Evolutionary conservation across 2,113 vertebrate genomes (phyloP), one percentile per base, ranked within the genome.

Genomic region (Copsychus sechellarum): DNA sequence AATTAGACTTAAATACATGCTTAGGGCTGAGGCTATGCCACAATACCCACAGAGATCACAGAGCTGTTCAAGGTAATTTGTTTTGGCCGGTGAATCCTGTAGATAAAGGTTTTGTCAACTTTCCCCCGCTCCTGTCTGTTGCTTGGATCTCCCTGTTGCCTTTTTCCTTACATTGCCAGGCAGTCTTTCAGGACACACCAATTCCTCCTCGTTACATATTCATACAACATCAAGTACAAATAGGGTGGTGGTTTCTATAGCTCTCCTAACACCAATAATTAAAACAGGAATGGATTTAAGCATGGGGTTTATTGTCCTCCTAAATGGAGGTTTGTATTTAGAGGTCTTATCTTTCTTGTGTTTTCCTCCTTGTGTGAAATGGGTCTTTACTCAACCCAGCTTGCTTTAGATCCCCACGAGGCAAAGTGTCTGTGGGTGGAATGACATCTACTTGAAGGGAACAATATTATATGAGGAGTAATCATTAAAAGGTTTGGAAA

Each of bases 401-500:
- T 81, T 78, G 38, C 74, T 73, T 90, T 82, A 86, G 61, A 86
- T 80, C 81, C 81, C 45, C 45, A 38, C 6, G 4, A 61, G 88
- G 38, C 65, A 86, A 90, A 88, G 47, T 50, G 43, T 64, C 62
- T 84, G 71, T 74, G 88, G 53, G 66, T 79, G 61, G 78, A 94
- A 81, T 28, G 29, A 43, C 47, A 70, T 53, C 60, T 36, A 11
- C 60, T 82, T 94, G 83, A 65, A 92, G 19, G 72, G 40, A 90
- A 48, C 64, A 54, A 11, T 60, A 79, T 67, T 65, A 87, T 45
- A 14, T 34, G 33, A 93, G 38, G 82, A 81, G 50, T 33, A 86
- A 90, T 83, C 90, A 95, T 90, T 66, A 92, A 93, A 96, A 94
- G 60, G 82, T 91, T 90, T 95, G 70, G 76, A 76, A 95, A 95